Evolutionary conservation across 1,140 invertebrate genomes (phyloP).

Genomic region (Magallana gigas): DNA sequence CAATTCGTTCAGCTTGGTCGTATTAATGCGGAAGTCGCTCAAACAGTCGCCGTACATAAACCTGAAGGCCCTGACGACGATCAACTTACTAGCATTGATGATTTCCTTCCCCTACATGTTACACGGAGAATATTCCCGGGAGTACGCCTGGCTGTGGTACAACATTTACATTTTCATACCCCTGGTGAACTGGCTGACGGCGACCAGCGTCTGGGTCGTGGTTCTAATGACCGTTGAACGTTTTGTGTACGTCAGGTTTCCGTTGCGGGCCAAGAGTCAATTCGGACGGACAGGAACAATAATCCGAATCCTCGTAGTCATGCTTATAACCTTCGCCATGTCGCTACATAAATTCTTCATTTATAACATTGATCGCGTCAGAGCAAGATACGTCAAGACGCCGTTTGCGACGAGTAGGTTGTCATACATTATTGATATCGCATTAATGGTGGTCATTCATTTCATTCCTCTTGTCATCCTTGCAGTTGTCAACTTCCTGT

Average conservation of each 20-base stretch:
- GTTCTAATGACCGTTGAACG: constrained; percentile 64
- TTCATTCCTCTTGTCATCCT: constrained; percentile 55
- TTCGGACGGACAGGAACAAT: constrained; percentile 43
- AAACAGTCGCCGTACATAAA: constrained; percentile 65
- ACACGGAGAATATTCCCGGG: not conserved
- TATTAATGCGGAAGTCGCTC: constrained; percentile 56
- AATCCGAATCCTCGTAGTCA: constrained; percentile 33
- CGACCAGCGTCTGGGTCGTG: constrained; percentile 61
- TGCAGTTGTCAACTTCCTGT: constrained; percentile 49
- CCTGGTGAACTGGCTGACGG: constrained; percentile 57
- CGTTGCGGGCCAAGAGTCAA: constrained; percentile 53
- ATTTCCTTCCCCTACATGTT: constrained; percentile 52
- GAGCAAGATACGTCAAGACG: not conserved
- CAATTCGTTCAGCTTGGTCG: constrained; percentile 64
- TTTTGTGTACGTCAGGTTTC: constrained; percentile 57
- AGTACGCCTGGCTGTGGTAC: constrained; percentile 47
- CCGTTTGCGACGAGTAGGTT: not conserved
- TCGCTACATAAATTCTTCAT: constrained; percentile 56
- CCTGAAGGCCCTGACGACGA: constrained; percentile 59
- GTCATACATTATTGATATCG: constrained; percentile 33
- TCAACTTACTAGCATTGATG: constrained; percentile 58
- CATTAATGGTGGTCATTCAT: constrained; percentile 49
- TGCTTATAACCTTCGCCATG: constrained; percentile 35
- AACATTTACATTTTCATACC: constrained; percentile 60
- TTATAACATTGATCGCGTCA: not conserved